Evolutionary conservation across 1,140 invertebrate species (phyloP), one percentile per base, ranked within the genome.

Genomic region (Holotrichia oblita): DNA sequence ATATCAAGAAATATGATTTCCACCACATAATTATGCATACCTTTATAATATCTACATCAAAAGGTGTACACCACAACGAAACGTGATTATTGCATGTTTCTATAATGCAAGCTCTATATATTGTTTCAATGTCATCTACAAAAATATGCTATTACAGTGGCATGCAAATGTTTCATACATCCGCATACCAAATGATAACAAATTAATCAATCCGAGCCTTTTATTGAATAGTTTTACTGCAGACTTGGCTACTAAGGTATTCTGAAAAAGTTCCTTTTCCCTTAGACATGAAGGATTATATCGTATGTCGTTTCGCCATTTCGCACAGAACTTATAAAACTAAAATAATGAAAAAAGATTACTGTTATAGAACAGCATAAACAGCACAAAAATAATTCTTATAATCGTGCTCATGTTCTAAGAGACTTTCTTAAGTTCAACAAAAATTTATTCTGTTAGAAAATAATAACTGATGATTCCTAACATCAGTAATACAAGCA

Each of bases 271-370:
- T n/a, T 55, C 80, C 44, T 79, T 79, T 73, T 85, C 75, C 83
- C 87, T 86, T 80, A 91, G 88, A 78, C 93, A 90, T 78, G 88
- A 85, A 64, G 91, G 90, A 89, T 96, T 95, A 84, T 94, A 91
- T 83, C 95, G 92, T 69, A 97, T 91, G 85, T 93, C 89, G 80
- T 88, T 88, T 85, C 89, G 88, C 94, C 94, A 96, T 85, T 89
- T 91, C 79, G 89, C 87, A 89, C 95, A 96, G 79, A 90, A 88
- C 89, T 95, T 95, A 88, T 96, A 95, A 90, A 94, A 94, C 93
- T 94, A 88, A 24, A 69, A 69, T 8, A 34, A 69, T 69, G 89
- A 64, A 34, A n/a, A 20, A 69, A 85, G 91, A 89, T 83, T 79
- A 22, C 27, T 34, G 2, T 69, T 12, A 69, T 69, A 69, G 2